Percentiles rank a stretch among this genome's conserved stretches.
Evolutionary conservation across 2,113 vertebrate species (phyloP).

Genomic region (Salminus brasiliensis): DNA sequence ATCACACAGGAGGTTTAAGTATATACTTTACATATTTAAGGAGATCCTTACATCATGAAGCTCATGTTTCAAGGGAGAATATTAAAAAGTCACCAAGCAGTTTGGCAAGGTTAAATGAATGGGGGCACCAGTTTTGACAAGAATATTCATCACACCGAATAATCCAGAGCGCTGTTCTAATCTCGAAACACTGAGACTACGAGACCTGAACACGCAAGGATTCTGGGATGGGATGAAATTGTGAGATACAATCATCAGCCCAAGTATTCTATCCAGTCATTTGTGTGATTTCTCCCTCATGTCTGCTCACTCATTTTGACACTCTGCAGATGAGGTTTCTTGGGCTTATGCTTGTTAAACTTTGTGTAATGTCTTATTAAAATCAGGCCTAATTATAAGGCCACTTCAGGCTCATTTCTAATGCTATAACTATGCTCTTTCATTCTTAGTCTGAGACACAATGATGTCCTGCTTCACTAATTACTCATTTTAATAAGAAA

Average conservation of each 20-base stretch:
- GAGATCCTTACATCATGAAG: constrained; percentile 73
- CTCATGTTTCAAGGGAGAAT: constrained; percentile 64
- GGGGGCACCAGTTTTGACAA: constrained; percentile 49
- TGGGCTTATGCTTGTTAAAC: neutral
- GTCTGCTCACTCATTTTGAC: neutral
- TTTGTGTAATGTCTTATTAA: neutral
- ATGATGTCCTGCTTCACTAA: neutral
- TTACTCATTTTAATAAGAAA: neutral
- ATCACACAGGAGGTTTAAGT: constrained; percentile 69
- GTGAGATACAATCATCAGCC: neutral
- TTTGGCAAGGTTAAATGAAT: constrained; percentile 67
- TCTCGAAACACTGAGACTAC: constrained; percentile 56
- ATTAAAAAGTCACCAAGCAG: constrained; percentile 67
- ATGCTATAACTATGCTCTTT: neutral
- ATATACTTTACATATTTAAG: constrained; percentile 80
- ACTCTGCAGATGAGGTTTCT: neutral
- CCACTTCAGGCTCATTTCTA: neutral
- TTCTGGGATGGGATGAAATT: neutral
- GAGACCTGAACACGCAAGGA: constrained; percentile 4
- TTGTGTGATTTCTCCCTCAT: neutral
- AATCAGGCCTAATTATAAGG: neutral
- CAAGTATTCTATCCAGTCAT: neutral
- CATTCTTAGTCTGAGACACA: neutral
- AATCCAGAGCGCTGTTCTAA: constrained; percentile 71
- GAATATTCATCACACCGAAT: constrained; percentile 59